These are phyloP conservation scores for Artibeus jamaicensis DNA, from an alignment of 2,797 vertebrate species.

Conservation along the genomic window DNA sequence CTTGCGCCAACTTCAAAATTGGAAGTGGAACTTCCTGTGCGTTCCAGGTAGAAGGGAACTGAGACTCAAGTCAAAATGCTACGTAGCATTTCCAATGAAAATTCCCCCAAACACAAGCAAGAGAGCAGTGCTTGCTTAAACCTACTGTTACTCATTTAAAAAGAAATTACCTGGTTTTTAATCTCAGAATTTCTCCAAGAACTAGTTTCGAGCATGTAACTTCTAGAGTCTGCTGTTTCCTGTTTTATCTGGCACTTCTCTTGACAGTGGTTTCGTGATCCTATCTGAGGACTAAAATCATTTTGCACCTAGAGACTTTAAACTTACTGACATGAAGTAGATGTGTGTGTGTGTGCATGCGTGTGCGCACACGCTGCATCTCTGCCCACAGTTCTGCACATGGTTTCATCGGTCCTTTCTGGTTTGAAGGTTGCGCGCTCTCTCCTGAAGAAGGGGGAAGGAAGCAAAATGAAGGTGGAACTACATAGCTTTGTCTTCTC, in stretches of 20 bases:
- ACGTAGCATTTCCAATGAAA: background rate
- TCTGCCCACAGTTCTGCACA: background rate
- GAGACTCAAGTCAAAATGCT: background rate
- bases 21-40: background rate
- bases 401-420: background rate
- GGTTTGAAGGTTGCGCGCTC: background rate
- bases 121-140: background rate
- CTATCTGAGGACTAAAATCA: background rate
- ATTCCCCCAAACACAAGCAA: background rate
- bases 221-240: background rate
- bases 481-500: background rate
- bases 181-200: background rate
- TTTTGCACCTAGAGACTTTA: background rate
- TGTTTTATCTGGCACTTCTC: background rate
- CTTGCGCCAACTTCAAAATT: background rate
- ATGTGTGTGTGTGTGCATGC: too few species aligned
- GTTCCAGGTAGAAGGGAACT: background rate
- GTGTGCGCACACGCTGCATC: background rate
- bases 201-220: background rate
- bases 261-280: background rate
- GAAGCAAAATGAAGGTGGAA: conserved; percentile 11
- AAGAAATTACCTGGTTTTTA: background rate
- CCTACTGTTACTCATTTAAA: background rate
- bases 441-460: background rate
- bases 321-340: background rate